Percentiles rank a stretch among this genome's conserved stretches.
phyloP scores from a whole-genome alignment of 1,140 invertebrate species.

The Periplaneta americana region DNA sequence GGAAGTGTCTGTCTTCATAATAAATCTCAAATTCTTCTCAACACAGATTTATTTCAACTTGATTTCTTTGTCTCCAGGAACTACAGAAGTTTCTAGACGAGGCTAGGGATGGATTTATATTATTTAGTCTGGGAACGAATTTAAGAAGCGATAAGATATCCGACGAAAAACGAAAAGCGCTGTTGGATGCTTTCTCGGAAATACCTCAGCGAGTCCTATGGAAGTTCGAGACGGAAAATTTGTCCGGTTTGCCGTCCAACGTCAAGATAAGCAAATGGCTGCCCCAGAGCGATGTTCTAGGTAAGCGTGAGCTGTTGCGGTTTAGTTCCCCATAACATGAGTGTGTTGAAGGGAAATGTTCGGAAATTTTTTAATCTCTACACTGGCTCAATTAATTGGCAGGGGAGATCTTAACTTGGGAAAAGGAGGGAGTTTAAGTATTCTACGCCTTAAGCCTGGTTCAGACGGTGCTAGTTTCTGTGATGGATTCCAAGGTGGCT shows the following conservation, averaged over 20 bases:
- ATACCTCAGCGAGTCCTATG: slow-evolving; percentile 31
- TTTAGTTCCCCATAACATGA: too few species aligned
- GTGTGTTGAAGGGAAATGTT: too few species aligned
- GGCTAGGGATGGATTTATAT: slow-evolving; percentile 36
- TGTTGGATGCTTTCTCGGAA: slow-evolving; percentile 24
- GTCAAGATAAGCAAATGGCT: slow-evolving; percentile 58
- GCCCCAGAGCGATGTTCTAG: slow-evolving; percentile 62
- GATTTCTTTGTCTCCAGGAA: slow-evolving; percentile 17
- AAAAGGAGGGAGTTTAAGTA: too few species aligned
- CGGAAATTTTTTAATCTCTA: too few species aligned
- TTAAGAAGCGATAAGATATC: slow-evolving; percentile 25
- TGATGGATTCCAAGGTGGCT: too few species aligned
- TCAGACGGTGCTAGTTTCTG: too few species aligned
- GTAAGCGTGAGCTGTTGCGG: too few species aligned
- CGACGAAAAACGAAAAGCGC: slow-evolving; percentile 4
- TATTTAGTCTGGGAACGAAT: slow-evolving; percentile 36
- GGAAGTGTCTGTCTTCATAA: neutral
- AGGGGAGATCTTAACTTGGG: too few species aligned
- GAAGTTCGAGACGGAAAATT: slow-evolving; percentile 29
- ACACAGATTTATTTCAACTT: too few species aligned
- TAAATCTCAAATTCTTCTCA: neutral
- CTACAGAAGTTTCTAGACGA: slow-evolving; percentile 32
- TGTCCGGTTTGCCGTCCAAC: slow-evolving; percentile 47
- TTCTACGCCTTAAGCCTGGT: too few species aligned
- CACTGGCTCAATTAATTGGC: too few species aligned